Conservation (phyloP, 2,797 vertebrate species). For the Sylvilagus floridanus region DNA sequence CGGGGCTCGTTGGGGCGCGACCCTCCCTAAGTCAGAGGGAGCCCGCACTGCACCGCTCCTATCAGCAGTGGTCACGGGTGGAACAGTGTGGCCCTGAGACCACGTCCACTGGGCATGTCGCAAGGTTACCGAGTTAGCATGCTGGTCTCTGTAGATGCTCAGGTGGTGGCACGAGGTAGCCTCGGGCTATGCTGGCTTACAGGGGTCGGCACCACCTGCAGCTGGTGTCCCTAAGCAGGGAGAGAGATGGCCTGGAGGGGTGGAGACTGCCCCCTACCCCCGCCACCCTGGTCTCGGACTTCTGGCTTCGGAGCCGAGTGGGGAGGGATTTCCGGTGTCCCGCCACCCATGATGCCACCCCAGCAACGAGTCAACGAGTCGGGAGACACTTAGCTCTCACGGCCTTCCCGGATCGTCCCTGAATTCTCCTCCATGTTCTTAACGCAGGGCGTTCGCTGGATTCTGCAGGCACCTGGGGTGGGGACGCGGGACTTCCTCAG, state of each 20-base stretch:
- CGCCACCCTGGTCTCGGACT: too few relatives aligned
- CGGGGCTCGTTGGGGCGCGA: too few relatives aligned
- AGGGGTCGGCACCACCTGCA: fast-evolving
- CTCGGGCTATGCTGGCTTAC: background rate
- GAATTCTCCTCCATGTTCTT: fast-evolving
- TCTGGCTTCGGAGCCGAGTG: fast-evolving
- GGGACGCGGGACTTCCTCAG: too few relatives aligned
- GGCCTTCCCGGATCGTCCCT: too few relatives aligned
- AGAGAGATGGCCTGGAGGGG: background rate
- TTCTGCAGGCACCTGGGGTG: background rate
- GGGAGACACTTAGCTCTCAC: fast-evolving
- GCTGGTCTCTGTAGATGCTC: too few relatives aligned
- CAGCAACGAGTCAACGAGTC: fast-evolving
- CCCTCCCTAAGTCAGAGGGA: too few relatives aligned
- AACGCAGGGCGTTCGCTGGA: fast-evolving
- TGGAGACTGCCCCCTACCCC: background rate
- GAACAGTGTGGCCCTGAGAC: fast-evolving
- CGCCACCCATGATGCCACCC: background rate
- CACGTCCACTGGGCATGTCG: background rate
- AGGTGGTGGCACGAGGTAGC: too few relatives aligned
- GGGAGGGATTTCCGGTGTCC: fast-evolving
- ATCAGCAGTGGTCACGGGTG: fast-evolving
- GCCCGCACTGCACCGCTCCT: too few relatives aligned
- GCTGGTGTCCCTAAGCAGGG: too few relatives aligned
- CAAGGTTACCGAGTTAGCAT: too few relatives aligned